Conservation (phyloP, 2,113 vertebrate species). For the Eidolon helvum region DNA sequence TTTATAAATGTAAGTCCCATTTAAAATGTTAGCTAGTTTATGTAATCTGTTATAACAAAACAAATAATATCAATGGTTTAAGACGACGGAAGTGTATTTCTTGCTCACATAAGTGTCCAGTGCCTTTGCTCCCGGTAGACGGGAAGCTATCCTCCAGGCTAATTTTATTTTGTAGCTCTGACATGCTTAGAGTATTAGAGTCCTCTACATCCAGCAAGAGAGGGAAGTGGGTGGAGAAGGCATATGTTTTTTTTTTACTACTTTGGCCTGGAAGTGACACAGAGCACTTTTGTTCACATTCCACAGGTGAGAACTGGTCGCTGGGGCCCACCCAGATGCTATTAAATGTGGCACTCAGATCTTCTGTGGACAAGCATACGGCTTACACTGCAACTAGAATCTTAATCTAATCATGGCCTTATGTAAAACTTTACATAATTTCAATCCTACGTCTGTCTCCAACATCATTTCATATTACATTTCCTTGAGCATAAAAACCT, state of each 20-base stretch:
- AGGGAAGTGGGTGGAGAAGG: not conserved
- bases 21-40: not conserved
- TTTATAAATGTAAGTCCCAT: not conserved
- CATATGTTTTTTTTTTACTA: not conserved
- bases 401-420: not conserved
- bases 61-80: not conserved
- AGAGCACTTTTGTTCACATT: not conserved
- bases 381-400: not conserved
- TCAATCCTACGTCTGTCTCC: not conserved
- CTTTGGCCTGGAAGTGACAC: not conserved
- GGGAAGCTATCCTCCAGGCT: not conserved
- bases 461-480: not conserved
- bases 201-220: not conserved
- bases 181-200: not conserved
- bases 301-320: not conserved
- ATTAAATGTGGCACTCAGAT: not conserved
- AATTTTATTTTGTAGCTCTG: not conserved
- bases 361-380: not conserved
- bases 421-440: not conserved
- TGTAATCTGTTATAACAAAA: not conserved
- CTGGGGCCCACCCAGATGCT: not conserved
- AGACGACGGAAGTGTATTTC: not conserved
- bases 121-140: not conserved
- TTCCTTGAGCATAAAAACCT: not conserved
- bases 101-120: not conserved